Evolutionary conservation across 2,797 vertebrate genomes (phyloP), one percentile per base, ranked within the genome.

Genomic region (Parotocinclus haroldoi): DNA sequence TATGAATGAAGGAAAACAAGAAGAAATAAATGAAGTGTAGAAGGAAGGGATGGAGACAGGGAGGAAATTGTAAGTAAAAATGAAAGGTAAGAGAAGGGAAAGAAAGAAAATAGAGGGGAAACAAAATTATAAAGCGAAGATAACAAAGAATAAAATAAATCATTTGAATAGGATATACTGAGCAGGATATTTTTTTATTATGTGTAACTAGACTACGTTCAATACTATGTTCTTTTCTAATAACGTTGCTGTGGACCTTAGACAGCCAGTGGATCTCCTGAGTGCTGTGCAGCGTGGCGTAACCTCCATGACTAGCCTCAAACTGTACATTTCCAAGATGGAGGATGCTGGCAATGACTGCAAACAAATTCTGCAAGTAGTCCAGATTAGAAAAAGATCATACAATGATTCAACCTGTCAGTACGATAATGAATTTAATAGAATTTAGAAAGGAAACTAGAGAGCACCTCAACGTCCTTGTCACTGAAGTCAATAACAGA

Each of bases 251-350:
- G 44, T 17, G n/a, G 84, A 97, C 96, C 92, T 97, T 96, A 69
- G 94, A 92, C 55, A 98, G 89, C 93, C 94, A 95, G 42, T 92
- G 91, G 81, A 96, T 86, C 84, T 97, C 93, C 0, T 86, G 75
- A 46, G 85, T 91, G 7, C 89, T 86, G 0, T 79, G 89, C 60
- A 98, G 82, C 37, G 84, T 80, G 63, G 95, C 91, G 0, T 93
- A 92, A 10, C 96, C 95, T 0, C 85, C 87, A 63, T 48, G 69
- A n/a, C 93, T 89, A 9, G 88, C 88, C 1, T 89, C 87, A 78
- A 95, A 96, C 69, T 86, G 87, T 37, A 96, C 78, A 70, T 98
- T 98, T 17, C 96, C 96, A 1, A 98, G 82, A 80, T 98, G 96
- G 48, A 98, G 90, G 54, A 98, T 92, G 0, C 93, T 98, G 11